Conservation (phyloP, 2,888 invertebrate genomes). For the Microchrysa polita region DNA sequence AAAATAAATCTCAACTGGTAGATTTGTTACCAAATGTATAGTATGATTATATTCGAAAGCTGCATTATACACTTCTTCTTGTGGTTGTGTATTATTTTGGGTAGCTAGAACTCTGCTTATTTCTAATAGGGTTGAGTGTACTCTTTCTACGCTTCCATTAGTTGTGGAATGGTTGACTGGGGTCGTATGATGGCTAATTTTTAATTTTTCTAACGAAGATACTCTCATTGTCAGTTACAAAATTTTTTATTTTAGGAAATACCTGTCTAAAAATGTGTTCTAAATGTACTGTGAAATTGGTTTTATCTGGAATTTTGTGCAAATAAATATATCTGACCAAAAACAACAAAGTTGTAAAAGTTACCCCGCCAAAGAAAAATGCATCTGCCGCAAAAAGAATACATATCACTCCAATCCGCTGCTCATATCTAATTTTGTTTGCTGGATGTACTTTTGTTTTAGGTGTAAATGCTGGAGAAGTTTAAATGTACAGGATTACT, state of each 20-base stretch:
- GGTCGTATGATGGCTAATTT: not conserved
- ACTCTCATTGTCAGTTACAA: slow-evolving; percentile 26
- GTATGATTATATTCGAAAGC: not conserved
- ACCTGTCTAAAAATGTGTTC: not conserved
- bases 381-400: too few species aligned
- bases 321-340: too few species aligned
- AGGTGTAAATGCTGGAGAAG: too few species aligned
- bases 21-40: not conserved
- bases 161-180: slow-evolving; percentile 14
- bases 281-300: not conserved
- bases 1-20: not conserved
- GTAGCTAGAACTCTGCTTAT: slow-evolving; percentile 2
- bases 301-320: slow-evolving; percentile 25
- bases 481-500: too few species aligned
- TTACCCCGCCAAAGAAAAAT: too few species aligned
- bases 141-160: not conserved
- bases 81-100: slow-evolving; percentile 13
- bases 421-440: too few species aligned
- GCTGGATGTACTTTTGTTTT: too few species aligned
- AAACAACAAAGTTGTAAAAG: too few species aligned
- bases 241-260: slow-evolving; percentile 22
- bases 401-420: too few species aligned
- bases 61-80: slow-evolving; percentile 14
- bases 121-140: slow-evolving; percentile 4
- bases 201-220: slow-evolving; percentile 21